Conservation (phyloP, 2,113 vertebrate genomes). For the Dromaius novaehollandiae region DNA sequence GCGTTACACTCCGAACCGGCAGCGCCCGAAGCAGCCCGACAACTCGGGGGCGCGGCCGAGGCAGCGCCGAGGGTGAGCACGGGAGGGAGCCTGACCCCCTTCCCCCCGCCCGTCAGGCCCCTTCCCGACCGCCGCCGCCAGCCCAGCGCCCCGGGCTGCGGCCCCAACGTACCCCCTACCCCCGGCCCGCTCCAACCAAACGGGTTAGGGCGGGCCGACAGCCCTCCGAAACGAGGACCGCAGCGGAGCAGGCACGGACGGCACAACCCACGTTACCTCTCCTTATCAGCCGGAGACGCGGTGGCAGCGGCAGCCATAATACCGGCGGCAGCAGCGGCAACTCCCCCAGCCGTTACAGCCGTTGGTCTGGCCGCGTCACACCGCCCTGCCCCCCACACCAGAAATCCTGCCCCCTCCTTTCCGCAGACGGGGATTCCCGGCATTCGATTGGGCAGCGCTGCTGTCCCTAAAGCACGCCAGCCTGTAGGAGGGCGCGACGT, state of each 20-base stretch:
- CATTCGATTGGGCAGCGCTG: fast-evolving
- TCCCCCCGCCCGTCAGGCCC: not conserved
- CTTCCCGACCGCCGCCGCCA: no score
- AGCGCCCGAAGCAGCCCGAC: not conserved
- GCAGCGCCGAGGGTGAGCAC: no score
- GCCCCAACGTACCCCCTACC: no score
- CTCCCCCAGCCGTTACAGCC: fast-evolving
- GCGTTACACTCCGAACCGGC: not conserved
- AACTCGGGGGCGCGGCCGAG: no score
- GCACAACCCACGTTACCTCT: not conserved
- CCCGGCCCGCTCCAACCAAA: not conserved
- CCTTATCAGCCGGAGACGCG: not conserved
- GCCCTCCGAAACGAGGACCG: not conserved
- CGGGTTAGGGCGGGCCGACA: no score
- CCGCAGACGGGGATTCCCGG: not conserved
- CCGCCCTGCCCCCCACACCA: fast-evolving
- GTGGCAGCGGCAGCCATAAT: not conserved
- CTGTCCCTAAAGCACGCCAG: fast-evolving
- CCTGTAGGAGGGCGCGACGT: not conserved
- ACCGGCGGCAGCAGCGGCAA: fast-evolving
- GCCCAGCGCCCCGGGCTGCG: not conserved
- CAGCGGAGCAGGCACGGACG: fast-evolving
- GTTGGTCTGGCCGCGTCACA: no score
- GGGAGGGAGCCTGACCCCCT: not conserved
- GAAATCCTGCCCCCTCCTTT: no score